Evolutionary conservation across 2,888 invertebrate species (phyloP).

Genomic region (Papilio protenor): DNA sequence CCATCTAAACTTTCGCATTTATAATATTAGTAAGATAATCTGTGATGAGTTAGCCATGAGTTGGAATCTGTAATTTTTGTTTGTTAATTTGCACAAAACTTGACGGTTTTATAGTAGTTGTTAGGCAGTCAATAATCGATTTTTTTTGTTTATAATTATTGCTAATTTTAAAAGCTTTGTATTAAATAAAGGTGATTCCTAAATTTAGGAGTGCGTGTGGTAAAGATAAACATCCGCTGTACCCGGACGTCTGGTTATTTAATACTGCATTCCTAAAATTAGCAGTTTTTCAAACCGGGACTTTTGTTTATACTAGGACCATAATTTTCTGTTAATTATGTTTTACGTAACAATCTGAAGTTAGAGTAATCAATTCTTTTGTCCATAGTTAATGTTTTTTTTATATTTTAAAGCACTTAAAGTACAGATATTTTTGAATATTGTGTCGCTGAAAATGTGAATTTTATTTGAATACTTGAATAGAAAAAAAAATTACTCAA

Average conservation of each 20-base stretch:
- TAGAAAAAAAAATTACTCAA: too few species aligned
- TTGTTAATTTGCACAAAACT: too few species aligned
- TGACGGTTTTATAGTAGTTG: too few species aligned
- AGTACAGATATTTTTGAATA: neutral
- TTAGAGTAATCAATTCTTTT: neutral
- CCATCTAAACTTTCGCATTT: too few species aligned
- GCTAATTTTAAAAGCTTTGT: neutral
- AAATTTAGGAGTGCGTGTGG: conserved; percentile 23
- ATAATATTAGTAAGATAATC: too few species aligned
- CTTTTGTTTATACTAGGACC: conserved; percentile 5
- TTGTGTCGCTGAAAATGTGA: neutral
- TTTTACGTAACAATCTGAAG: neutral
- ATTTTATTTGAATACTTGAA: too few species aligned
- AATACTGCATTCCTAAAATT: conserved; percentile 28
- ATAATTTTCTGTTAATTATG: neutral
- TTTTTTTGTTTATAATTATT: neutral
- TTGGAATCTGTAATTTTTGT: too few species aligned
- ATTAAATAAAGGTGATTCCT: conserved; percentile 1
- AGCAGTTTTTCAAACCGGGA: conserved; percentile 25
- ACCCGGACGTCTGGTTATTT: conserved; percentile 28
- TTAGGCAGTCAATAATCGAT: too few species aligned
- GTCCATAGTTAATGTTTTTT: neutral
- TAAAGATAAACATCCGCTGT: conserved; percentile 32
- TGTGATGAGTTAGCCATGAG: neutral
- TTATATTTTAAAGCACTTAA: too few species aligned